Conservation (phyloP, 2,113 vertebrate species). For the Hippocampus abdominalis region DNA sequence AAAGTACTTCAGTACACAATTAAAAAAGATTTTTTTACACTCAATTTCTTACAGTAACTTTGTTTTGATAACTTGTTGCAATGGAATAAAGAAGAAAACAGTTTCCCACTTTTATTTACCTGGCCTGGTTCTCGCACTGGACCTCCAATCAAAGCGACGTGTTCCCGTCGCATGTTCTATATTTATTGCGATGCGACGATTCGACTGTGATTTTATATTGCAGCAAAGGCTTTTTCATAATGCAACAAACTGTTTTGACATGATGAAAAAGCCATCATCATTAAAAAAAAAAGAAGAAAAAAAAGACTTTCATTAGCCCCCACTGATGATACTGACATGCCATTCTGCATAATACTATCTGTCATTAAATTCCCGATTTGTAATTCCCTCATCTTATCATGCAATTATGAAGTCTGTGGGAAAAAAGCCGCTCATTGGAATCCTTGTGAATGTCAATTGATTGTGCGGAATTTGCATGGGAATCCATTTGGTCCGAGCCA, state of each 20-base stretch:
- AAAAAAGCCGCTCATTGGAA: slow-evolving; percentile 60
- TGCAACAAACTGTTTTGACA: neutral
- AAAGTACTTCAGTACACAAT: too few relatives aligned
- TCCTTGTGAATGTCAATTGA: slow-evolving; percentile 48
- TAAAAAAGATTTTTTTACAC: too few relatives aligned
- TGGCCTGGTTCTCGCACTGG: too few relatives aligned
- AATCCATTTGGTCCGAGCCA: slow-evolving; percentile 55
- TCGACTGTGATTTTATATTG: neutral
- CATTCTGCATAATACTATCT: neutral
- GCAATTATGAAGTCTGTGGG: slow-evolving; percentile 19
- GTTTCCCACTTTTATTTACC: too few relatives aligned
- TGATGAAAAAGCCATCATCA: neutral
- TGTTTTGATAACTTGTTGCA: too few relatives aligned
- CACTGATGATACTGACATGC: too few relatives aligned
- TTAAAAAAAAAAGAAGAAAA: too few relatives aligned
- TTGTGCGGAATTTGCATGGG: slow-evolving; percentile 65
- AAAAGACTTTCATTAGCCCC: neutral
- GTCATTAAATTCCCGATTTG: slow-evolving; percentile 9
- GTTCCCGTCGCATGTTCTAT: too few relatives aligned
- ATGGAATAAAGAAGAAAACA: too few relatives aligned
- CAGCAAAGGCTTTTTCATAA: neutral
- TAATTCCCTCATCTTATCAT: slow-evolving; percentile 51
- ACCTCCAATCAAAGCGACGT: too few relatives aligned
- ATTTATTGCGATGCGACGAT: neutral
- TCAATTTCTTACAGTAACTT: too few relatives aligned